phyloP scores from a whole-genome alignment of 2,113 vertebrate species.

The Rhinopomastus cyanomelas region DNA sequence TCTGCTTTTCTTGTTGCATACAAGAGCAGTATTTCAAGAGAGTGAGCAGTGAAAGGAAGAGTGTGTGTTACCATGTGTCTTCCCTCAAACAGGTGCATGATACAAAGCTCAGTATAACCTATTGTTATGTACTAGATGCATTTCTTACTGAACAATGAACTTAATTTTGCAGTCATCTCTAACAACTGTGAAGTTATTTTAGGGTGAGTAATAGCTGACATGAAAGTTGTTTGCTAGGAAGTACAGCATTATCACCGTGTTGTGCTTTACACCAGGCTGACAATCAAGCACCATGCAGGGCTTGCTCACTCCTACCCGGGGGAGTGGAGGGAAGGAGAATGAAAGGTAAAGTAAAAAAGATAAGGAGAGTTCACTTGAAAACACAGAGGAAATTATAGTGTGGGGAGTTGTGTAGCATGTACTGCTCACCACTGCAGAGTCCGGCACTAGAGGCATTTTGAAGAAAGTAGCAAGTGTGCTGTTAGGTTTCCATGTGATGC shows the following conservation, averaged over 20 bases:
- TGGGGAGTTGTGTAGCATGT: too few relatives aligned
- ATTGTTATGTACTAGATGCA: background rate
- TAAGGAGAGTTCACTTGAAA: too few relatives aligned
- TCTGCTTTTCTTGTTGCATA: background rate
- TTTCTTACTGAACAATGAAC: background rate
- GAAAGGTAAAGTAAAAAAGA: too few relatives aligned
- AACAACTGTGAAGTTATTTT: constrained; percentile 19
- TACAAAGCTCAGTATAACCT: background rate
- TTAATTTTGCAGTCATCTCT: constrained; percentile 32
- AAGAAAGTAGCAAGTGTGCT: background rate
- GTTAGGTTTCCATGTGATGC: background rate
- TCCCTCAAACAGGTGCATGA: background rate
- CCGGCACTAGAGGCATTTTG: background rate
- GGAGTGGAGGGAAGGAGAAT: too few relatives aligned
- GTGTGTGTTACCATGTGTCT: background rate
- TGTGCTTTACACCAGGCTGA: too few relatives aligned
- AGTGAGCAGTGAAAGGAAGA: background rate
- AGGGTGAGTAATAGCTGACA: constrained; percentile 11
- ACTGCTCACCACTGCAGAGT: too few relatives aligned
- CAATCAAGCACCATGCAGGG: too few relatives aligned
- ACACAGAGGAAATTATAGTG: too few relatives aligned
- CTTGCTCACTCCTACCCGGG: too few relatives aligned
- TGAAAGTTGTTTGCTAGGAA: constrained; percentile 39
- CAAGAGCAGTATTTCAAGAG: constrained; percentile 6
- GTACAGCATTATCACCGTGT: background rate